Conservation (phyloP, 2,113 vertebrate species). For the Tragulus kanchil region DNA sequence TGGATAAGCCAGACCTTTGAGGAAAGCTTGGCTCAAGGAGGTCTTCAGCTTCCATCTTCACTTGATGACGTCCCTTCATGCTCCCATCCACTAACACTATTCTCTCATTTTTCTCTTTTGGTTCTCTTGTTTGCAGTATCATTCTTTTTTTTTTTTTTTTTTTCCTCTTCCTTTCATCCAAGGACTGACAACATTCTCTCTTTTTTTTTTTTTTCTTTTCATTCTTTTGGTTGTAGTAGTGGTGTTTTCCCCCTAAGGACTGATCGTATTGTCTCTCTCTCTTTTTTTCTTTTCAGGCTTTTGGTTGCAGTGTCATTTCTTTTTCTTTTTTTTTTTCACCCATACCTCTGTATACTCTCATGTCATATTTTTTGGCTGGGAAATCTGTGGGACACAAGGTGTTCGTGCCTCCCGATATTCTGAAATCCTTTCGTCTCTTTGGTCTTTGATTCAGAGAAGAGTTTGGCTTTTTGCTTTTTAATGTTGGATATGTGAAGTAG, state of each 20-base stretch:
- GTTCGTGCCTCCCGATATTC: not conserved
- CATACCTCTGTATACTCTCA: fast-evolving
- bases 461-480: not conserved
- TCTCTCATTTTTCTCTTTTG: fast-evolving
- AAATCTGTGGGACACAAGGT: not conserved
- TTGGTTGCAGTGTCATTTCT: not conserved
- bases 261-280: too few species aligned
- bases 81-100: too few species aligned
- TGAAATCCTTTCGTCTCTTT: not conserved
- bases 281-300: too few species aligned
- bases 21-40: not conserved
- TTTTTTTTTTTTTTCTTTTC: too few species aligned
- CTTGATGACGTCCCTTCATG: not conserved
- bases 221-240: too few species aligned
- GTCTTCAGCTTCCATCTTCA: not conserved
- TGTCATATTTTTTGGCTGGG: not conserved
- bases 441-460: not conserved
- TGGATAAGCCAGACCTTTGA: not conserved
- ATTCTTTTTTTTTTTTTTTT: too few species aligned
- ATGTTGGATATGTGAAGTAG: too few species aligned
- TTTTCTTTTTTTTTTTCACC: not conserved
- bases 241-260: too few species aligned
- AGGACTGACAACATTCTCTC: too few species aligned
- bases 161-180: too few species aligned
- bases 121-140: not conserved